These are phyloP conservation scores for Malaclemys terrapin DNA, from an alignment of 2,113 vertebrate species.

Conservation along the genomic window DNA sequence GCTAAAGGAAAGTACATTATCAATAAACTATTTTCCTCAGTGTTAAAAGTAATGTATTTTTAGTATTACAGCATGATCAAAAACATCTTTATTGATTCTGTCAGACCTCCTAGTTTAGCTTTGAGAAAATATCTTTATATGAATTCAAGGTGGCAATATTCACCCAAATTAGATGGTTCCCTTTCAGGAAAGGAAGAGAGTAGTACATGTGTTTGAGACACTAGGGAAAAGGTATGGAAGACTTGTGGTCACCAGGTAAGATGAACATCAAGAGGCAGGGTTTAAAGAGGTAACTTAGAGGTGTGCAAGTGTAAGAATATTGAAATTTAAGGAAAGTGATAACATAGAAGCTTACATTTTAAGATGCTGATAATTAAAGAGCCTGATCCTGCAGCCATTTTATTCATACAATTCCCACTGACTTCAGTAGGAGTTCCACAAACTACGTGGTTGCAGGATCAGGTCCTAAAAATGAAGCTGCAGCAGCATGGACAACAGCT, in stretches of 20 bases:
- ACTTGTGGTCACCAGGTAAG: background rate
- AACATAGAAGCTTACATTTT: background rate
- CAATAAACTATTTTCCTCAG: background rate
- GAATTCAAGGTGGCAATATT: background rate
- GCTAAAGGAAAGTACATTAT: background rate
- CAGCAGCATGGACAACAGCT: background rate
- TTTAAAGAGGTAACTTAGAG: background rate
- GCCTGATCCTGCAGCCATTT: background rate
- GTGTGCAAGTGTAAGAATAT: background rate
- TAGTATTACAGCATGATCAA: background rate
- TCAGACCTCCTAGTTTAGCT: background rate
- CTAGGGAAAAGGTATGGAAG: background rate
- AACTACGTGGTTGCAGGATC: background rate
- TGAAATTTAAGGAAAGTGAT: background rate
- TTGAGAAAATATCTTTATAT: background rate
- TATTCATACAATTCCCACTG: background rate
- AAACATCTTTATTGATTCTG: background rate
- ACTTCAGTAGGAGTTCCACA: background rate
- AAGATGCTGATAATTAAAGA: background rate
- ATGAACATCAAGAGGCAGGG: background rate
- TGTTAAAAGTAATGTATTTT: background rate
- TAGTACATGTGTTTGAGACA: background rate
- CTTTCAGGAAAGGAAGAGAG: background rate
- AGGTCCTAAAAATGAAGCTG: background rate
- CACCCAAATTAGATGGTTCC: background rate